Conservation (phyloP, 2,113 vertebrate species). For the Elanus axillaris region DNA sequence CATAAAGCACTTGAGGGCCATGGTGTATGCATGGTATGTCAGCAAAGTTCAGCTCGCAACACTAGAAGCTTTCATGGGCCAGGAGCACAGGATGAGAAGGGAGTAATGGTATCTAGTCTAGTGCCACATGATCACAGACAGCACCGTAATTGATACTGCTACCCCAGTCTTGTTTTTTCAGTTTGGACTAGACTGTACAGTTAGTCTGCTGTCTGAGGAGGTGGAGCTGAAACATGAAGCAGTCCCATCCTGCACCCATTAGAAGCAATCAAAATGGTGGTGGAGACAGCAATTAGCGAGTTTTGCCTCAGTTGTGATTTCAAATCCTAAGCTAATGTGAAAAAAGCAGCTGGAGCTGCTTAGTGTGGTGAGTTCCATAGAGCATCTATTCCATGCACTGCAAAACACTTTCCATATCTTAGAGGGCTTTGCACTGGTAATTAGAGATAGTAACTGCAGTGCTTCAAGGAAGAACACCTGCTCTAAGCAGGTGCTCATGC, state of each 20-base stretch:
- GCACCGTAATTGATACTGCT: not conserved
- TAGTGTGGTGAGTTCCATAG: accelerated
- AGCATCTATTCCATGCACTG: not conserved
- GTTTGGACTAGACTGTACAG: not conserved
- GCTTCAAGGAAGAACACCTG: not conserved
- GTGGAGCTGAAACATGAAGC: not conserved
- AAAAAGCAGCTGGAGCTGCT: not conserved
- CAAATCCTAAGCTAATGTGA: not conserved
- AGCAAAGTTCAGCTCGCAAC: not conserved
- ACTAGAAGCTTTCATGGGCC: not conserved
- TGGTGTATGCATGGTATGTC: not conserved
- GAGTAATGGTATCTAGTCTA: not conserved
- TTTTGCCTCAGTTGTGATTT: not conserved
- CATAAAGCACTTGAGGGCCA: not conserved
- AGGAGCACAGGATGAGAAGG: not conserved
- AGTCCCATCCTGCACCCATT: not conserved
- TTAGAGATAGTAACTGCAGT: not conserved
- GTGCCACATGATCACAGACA: not conserved
- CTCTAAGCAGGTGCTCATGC: not conserved
- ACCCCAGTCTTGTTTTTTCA: not conserved
- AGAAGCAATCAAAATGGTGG: not conserved
- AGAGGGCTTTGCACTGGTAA: not conserved
- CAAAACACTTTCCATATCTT: not conserved
- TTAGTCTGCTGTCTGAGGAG: not conserved
- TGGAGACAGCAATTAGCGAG: not conserved